phyloP scores from a whole-genome alignment of 2,797 vertebrate species.

The Sparidentex hasta region DNA sequence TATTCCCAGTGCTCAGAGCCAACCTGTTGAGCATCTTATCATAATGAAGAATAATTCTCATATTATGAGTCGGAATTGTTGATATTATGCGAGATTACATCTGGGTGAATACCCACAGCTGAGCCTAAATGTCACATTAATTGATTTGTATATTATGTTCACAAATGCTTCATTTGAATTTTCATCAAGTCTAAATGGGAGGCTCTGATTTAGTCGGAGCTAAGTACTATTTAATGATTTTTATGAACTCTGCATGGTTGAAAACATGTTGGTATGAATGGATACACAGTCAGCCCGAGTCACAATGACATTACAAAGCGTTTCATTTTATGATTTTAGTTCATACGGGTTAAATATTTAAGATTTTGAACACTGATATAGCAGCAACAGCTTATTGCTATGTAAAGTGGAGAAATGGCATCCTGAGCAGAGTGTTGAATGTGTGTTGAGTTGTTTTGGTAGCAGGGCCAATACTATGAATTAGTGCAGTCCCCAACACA shows the following conservation, averaged over 20 bases:
- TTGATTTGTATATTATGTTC: conserved; percentile 59
- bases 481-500: too few species aligned
- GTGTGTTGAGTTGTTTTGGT: too few species aligned
- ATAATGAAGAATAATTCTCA: conserved; percentile 61
- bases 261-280: neutral
- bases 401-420: too few species aligned
- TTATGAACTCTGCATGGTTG: neutral
- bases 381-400: too few species aligned
- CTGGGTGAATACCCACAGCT: conserved; percentile 55
- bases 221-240: conserved; percentile 10
- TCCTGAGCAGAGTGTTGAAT: too few species aligned
- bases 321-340: conserved; percentile 10
- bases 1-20: conserved; percentile 42
- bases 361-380: too few species aligned
- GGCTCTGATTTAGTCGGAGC: conserved; percentile 33
- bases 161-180: conserved; percentile 46
- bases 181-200: conserved; percentile 26
- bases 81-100: conserved; percentile 53
- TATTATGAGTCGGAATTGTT: conserved; percentile 54
- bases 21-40: conserved; percentile 66
- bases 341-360: too few species aligned
- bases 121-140: conserved; percentile 33
- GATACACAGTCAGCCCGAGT: neutral
- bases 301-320: neutral
- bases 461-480: too few species aligned